Evolutionary conservation across 2,113 vertebrate genomes (phyloP), one percentile per base, ranked within the genome.

Genomic region (Dascyllus trimaculatus): DNA sequence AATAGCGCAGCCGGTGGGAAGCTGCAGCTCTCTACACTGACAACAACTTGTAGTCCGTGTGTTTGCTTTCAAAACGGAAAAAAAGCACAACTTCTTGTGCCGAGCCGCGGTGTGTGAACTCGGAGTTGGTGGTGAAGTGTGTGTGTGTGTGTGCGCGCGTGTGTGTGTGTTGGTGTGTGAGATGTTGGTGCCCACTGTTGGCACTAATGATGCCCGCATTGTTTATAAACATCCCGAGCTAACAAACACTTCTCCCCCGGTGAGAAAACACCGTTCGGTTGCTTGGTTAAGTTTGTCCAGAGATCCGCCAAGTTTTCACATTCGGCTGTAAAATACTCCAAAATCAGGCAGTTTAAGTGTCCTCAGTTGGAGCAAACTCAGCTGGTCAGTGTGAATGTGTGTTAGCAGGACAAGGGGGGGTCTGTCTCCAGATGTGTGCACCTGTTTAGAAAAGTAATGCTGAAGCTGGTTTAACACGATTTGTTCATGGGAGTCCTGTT

Each of bases 141-240:
- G 4, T 40, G 1, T 6, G 53, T 29, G 38, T 40, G 38, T 29
- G 26, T 29, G 26, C 5, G 26, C 5, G 26, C 5, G 26, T 29
- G 26, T 29, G 26, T 29, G 26, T 29, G 26, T 29, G 38, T 40
- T 3, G 4, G 38, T 8, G 38, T 8, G 11, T 11, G 38, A 1
- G 68, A 21, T 77, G 59, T 51, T 21, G 64, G 51, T 40, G 64
- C 43, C 35, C 75, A 19, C 59, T 59, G 64, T 4, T 22, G 63
- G 6, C 59, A 53, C 71, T 4, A 19, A 9, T 10, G 88, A 82
- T 87, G 76, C 76, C 81, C 67, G 74, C 71, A 57, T 85, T 89
- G 87, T 90, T 90, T 79, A 75, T 88, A 84, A 90, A 92, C 90
- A 90, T 62, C 72, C 71, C 54, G 64, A 73, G 66, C 19, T 26